These are phyloP conservation scores for Drosophila borborema DNA, from an alignment of 2,888 invertebrate species.

Conservation along the genomic window DNA sequence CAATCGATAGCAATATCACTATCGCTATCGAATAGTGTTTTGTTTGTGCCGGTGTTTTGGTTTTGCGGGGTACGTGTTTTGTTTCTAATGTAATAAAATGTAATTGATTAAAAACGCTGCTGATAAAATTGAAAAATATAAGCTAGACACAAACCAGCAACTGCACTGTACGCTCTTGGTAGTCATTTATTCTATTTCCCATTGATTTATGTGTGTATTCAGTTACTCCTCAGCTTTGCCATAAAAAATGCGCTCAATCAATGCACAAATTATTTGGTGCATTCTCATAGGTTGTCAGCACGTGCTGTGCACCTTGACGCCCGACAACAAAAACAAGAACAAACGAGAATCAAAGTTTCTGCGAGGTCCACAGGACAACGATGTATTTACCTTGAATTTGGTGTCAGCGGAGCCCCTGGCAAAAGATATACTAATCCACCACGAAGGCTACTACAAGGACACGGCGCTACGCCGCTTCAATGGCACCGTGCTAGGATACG, in stretches of 20 bases:
- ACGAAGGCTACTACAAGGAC: conserved; percentile 91
- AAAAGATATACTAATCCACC: conserved; percentile 91
- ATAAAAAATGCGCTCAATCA: conserved; percentile 40
- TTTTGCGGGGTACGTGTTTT: conserved; percentile 22
- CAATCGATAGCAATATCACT: conserved; percentile 8
- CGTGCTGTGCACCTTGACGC: conserved; percentile 73
- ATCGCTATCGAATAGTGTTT: conserved; percentile 4
- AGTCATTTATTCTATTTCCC: background rate
- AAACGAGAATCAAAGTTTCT: conserved; percentile 78
- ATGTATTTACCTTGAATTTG: conserved; percentile 90
- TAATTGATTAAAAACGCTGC: background rate
- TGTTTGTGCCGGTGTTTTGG: conserved; percentile 31
- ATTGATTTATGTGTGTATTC: background rate
- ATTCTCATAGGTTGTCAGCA: conserved; percentile 38
- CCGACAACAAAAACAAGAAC: conserved; percentile 68
- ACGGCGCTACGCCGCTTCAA: conserved; percentile 89
- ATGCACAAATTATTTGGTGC: conserved; percentile 22
- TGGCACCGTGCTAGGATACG: conserved; percentile 93
- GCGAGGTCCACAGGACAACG: conserved; percentile 87
- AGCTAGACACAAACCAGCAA: background rate
- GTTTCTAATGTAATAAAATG: conserved; percentile 12
- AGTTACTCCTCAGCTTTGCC: conserved; percentile 8
- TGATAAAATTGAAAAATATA: background rate
- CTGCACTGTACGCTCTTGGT: background rate
- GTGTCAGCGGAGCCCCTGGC: conserved; percentile 88